Base-by-base conservation (phyloP, 2,888 invertebrate species). In the Parochlus steinenii region DNA sequence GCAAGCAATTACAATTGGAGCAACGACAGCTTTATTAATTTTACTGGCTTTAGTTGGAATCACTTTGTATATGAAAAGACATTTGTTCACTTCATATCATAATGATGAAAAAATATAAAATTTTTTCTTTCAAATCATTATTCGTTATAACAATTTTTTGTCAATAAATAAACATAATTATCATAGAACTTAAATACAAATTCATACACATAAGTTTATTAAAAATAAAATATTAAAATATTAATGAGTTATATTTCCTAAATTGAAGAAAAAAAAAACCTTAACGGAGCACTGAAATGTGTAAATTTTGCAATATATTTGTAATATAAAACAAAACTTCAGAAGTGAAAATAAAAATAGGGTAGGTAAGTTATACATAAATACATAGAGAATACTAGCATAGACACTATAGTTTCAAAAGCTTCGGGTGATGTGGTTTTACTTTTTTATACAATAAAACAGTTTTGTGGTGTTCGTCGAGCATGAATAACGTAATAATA, bases 1-100 rank as follows among this genome's bases (percentile, higher is more conserved):
- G 53, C 67, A 75, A 37, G 74, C 74, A 19, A 69, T 74, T 43
- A 74, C 79, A 22, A 72, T 71, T 48, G 80, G 75, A 33, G 69
- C 74, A 40, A 71, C 74, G n/a, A 73, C 67, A 10, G 75, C 71
- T 19, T 63, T 80, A 40, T 65, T 74, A 37, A 69, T 79, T 48
- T 55, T 80, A 42, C 69, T 71, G 10, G 69, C 71, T 40, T 64
- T 71, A 7, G 65, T 72, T 33, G 70, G 65, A 31, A 71, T 69
- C 34, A 64, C 75, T 47, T 71, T 59, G 32, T 60, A 58, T 46
- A 50, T 57, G 40, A 58, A 57, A 41, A 53, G 55, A 40, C 22
- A 36, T 15, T 18, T 36, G 5, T 36, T 36, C 22, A 10, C 20
- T 11, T n/a, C 10, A 3, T 23, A 30, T 23, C 6, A 12, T 6